Conservation (phyloP, 2,113 vertebrate genomes). For the Alligator mississippiensis region DNA sequence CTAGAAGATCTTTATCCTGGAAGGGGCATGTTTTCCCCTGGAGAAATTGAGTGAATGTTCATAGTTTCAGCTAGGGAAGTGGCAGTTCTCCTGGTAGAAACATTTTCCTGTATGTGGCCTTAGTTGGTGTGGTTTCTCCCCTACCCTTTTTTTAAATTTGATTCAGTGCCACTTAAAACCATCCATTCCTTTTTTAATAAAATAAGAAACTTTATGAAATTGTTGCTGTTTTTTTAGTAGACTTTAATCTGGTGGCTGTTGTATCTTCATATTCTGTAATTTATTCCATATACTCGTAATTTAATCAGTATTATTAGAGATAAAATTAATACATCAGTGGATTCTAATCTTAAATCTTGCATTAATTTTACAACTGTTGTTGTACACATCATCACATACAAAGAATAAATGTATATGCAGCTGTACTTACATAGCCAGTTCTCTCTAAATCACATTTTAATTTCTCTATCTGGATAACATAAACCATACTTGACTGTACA, state of each 20-base stretch:
- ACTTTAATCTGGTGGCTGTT: rapidly evolving
- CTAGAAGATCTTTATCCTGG: too few relatives aligned
- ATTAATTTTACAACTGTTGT: not conserved
- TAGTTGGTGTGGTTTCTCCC: not conserved
- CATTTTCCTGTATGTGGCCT: not conserved
- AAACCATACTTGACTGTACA: not conserved
- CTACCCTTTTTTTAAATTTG: not conserved
- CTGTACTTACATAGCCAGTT: not conserved
- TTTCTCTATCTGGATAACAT: not conserved
- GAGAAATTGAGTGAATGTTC: too few relatives aligned
- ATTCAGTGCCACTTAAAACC: not conserved
- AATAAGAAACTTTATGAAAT: not conserved
- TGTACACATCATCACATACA: not conserved
- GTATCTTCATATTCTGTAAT: not conserved
- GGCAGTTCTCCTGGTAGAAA: not conserved
- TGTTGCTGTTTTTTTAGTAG: not conserved
- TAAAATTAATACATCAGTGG: not conserved
- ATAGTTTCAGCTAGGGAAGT: too few relatives aligned
- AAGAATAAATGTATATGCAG: not conserved
- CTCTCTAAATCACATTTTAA: not conserved
- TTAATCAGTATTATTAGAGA: not conserved
- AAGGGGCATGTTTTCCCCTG: too few relatives aligned
- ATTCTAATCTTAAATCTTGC: not conserved
- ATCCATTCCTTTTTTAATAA: not conserved
- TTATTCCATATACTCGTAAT: not conserved